Evolutionary conservation across 1,140 invertebrate species (phyloP), one percentile per base, ranked within the genome.

Genomic region (Apis mellifera): DNA sequence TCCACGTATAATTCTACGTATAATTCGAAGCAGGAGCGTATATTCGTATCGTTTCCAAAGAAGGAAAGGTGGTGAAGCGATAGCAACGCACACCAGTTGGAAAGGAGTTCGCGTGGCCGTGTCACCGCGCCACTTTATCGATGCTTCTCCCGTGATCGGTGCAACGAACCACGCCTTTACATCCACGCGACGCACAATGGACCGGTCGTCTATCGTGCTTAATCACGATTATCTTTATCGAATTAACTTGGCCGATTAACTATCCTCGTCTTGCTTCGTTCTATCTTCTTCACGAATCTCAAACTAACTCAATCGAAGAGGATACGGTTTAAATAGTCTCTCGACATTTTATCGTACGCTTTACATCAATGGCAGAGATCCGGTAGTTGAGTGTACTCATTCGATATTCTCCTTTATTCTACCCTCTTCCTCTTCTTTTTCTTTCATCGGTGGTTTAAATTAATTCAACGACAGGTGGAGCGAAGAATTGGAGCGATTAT

Each of bases 111-210:
- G 79, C 32, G 78, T 54, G 68, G 50, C 83, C 57, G 68, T 89
- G 88, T 86, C 87, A 85, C 64, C 48, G 54, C 57, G 26, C 69
- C 2, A 32, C 32, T 57, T 32, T 89, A 89, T 89, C 78, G 64
- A 82, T 84, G 78, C 78, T 84, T 89, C 32, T 62, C 60, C 81
- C 76, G 1, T 3, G 26, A 26, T 60, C 71, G 79, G 77, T 73
- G 86, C 80, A 85, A 84, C 71, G 80, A 89, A 87, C 87, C 89
- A 89, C 89, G 89, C 89, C 88, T 90, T 42, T 74, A 64, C 54
- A 57, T 77, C 69, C 77, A 64, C 84, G 78, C 72, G 68, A 77
- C 80, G 64, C 26, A 74, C 76, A 72, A 78, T 55, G 70, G 72
- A 54, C 26, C 60, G 70, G 68, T n/a, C 32, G 32, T 54, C 26